These are phyloP conservation scores for Julus scanicus DNA, from an alignment of 2,888 invertebrate species.

Conservation along the genomic window DNA sequence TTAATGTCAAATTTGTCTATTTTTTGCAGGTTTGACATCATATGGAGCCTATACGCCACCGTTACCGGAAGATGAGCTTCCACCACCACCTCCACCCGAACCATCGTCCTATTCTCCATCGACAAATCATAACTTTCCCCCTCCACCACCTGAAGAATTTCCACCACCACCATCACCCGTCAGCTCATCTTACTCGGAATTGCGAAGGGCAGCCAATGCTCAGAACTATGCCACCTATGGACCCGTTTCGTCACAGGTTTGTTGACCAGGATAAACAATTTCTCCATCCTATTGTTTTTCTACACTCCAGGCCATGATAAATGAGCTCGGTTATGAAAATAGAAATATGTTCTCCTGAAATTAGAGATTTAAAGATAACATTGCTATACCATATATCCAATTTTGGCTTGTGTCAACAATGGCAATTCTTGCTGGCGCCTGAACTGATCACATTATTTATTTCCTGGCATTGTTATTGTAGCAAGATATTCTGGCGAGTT, in stretches of 20 bases:
- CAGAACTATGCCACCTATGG: constrained; percentile 71
- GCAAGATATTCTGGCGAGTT: background rate
- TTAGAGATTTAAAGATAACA: background rate
- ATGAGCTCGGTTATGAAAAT: background rate
- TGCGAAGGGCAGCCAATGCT: constrained; percentile 58
- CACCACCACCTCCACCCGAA: constrained; percentile 70
- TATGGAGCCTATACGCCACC: constrained; percentile 58
- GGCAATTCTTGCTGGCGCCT: too few relatives aligned
- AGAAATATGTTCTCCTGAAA: background rate
- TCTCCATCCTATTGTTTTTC: background rate
- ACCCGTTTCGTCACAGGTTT: constrained; percentile 59
- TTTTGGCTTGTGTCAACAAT: background rate
- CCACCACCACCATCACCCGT: constrained; percentile 89
- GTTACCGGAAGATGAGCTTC: constrained; percentile 61
- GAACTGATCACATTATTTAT: background rate
- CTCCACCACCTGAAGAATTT: constrained; percentile 74
- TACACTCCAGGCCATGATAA: background rate
- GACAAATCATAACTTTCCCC: constrained; percentile 64
- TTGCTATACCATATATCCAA: background rate
- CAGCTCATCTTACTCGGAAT: constrained; percentile 71
- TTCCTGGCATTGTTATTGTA: constrained; percentile 1
- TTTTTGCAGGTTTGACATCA: constrained; percentile 58
- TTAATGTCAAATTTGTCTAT: background rate
- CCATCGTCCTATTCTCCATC: constrained; percentile 63
- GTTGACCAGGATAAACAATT: background rate